Evolutionary conservation across 2,113 vertebrate genomes (phyloP).

Genomic region (Suricata suricatta): DNA sequence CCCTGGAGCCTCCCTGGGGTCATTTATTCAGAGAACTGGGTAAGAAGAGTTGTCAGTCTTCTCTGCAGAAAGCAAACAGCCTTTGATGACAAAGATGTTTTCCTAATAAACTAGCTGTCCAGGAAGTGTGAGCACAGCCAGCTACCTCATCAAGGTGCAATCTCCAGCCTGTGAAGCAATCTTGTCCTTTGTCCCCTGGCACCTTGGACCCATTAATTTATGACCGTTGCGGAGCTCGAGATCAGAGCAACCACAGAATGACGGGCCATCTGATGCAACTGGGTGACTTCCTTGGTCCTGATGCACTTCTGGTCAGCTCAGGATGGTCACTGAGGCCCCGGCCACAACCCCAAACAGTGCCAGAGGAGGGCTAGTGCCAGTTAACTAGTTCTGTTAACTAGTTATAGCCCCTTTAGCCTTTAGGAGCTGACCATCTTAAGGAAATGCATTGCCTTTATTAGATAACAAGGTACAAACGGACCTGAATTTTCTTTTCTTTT

Average conservation of each 20-base stretch:
- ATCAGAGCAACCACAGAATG: background rate
- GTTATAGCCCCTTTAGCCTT: background rate
- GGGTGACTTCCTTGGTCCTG: accelerated
- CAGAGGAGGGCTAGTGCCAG: accelerated
- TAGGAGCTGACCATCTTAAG: background rate
- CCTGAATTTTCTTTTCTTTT: background rate
- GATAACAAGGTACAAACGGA: background rate
- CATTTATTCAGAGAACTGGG: too few species aligned
- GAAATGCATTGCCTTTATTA: background rate
- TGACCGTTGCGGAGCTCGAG: background rate
- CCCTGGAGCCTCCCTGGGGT: accelerated
- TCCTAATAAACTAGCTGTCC: background rate
- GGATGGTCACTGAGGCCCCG: accelerated
- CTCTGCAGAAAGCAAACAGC: background rate
- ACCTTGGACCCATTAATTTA: background rate
- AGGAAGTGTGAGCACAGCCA: background rate
- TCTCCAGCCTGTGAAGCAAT: background rate
- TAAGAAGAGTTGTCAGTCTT: background rate
- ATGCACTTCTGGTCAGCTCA: accelerated
- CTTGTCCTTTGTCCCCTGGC: accelerated
- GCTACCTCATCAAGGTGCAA: background rate
- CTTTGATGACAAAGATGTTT: background rate
- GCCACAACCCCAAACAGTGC: accelerated
- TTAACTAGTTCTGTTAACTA: background rate
- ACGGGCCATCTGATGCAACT: accelerated